Percentiles rank a stretch among this genome's conserved stretches.
Conservation (phyloP, 1,140 invertebrate genomes). For the Drosophila kanapiae region DNA sequence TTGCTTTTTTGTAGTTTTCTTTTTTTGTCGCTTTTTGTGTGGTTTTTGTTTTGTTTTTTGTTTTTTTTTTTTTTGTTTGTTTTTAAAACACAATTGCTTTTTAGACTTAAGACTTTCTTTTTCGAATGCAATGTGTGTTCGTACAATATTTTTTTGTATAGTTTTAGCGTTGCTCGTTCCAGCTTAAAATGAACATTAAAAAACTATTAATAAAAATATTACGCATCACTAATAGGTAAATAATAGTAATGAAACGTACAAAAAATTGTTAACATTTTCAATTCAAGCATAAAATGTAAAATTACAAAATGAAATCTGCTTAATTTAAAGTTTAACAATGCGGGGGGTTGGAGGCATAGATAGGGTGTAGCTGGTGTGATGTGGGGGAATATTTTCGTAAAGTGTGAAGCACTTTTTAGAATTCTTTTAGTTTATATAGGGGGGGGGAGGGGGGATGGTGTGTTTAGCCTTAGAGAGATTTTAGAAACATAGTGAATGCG, state of each 20-base stretch:
- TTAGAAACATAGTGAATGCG: slow-evolving; percentile 32
- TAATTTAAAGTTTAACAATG: slow-evolving; percentile 18
- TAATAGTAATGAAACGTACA: slow-evolving; percentile 35
- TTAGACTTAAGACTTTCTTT: background rate
- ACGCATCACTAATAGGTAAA: slow-evolving; percentile 49
- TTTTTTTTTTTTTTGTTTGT: slow-evolving; percentile 38
- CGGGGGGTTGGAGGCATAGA: background rate
- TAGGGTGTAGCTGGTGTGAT: background rate
- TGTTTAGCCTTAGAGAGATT: slow-evolving; percentile 32
- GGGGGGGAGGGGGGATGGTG: background rate
- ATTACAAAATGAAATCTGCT: slow-evolving; percentile 1
- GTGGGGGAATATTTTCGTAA: background rate
- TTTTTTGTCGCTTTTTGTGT: slow-evolving; percentile 51
- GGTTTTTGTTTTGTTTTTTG: slow-evolving; percentile 33
- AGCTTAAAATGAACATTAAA: slow-evolving; percentile 15
- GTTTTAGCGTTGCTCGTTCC: no score
- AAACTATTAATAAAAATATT: slow-evolving; percentile 35
- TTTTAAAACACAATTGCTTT: slow-evolving; percentile 60
- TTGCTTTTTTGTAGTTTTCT: slow-evolving; percentile 49
- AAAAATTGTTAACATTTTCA: slow-evolving; percentile 51
- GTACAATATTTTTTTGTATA: slow-evolving; percentile 24
- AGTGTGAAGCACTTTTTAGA: slow-evolving; percentile 1
- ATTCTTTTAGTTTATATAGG: background rate
- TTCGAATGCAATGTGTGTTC: slow-evolving; percentile 49
- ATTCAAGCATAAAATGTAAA: slow-evolving; percentile 7